Base-by-base conservation (phyloP, 2,888 invertebrate species). In the Stenotaenia linearis region DNA sequence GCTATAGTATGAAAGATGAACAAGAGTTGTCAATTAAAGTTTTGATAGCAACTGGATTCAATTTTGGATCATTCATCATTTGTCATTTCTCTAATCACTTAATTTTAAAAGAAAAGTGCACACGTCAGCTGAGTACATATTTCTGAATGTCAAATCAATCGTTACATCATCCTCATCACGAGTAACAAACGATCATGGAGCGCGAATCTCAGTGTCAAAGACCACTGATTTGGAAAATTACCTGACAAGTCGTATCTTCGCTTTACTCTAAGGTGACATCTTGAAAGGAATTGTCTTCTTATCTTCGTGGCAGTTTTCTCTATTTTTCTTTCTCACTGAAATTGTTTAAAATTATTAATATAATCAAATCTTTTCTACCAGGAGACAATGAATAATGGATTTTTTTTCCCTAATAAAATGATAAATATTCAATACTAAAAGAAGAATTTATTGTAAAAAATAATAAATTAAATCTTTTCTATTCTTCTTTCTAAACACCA, bases 151-250 rank as follows among this genome's bases (percentile, higher is more conserved):
- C 69, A 69, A 69, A 69, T 69, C 69, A 69, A 69, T 69, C 69
- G 25, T 25, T 69, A 69, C 15, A 69, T 69, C 69, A 28, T 69
- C 69, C 69, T 69, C 69, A 69, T 69, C 69, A 28, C 25, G 5
- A 28, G 69, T 69, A 69, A 69, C 25, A 69, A 28, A 69, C 69
- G 69, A 69, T 69, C 69, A 28, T 12, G 69, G 15, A 69, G 15
- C 25, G 69, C 25, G 69, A 23, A 69, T 28, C 69, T 69, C 69
- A 28, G 28, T 69, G 69, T 69, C 69, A 69, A 69, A 69, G 69
- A 69, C 28, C 69, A 69, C 69, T 69, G 69, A 69, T 69, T 69
- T 69, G 69, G 69, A 69, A 69, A 69, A 69, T 69, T 69, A 69
- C 69, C 69, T 69, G 69, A 69, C 69, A 69, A 69, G 25, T 69